Evolutionary conservation across 2,888 invertebrate genomes (phyloP).

Genomic region (Panopea generosa): DNA sequence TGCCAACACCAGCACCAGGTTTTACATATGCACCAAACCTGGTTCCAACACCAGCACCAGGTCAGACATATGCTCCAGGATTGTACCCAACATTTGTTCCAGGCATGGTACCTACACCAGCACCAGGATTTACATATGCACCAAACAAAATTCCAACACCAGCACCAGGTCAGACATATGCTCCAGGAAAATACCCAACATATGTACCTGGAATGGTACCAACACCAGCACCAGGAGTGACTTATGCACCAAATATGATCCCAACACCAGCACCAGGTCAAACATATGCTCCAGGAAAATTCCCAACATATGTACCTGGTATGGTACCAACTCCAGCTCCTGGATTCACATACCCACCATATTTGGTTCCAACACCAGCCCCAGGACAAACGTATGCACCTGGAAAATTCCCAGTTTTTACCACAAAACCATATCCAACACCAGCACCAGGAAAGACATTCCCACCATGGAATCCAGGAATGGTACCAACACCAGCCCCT

Average conservation of each 20-base stretch:
- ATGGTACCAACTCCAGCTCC: slow-evolving; percentile 51
- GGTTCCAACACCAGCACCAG: slow-evolving; percentile 62
- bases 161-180: slow-evolving; percentile 58
- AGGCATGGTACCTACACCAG: slow-evolving; percentile 53
- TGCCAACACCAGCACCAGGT: slow-evolving; percentile 64
- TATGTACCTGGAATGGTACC: slow-evolving; percentile 47
- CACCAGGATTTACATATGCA: slow-evolving; percentile 46
- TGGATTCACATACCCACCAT: slow-evolving; percentile 54
- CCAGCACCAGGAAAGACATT: slow-evolving; percentile 56
- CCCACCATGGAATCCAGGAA: slow-evolving; percentile 51
- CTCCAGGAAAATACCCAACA: slow-evolving; percentile 43
- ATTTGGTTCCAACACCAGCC: slow-evolving; percentile 49
- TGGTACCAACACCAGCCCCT: slow-evolving; percentile 60
- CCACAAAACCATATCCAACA: slow-evolving; percentile 49
- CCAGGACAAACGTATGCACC: slow-evolving; percentile 56
- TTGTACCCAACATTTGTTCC: slow-evolving; percentile 57
- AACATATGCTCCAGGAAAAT: slow-evolving; percentile 48
- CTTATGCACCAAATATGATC: slow-evolving; percentile 53
- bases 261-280: slow-evolving; percentile 56
- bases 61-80: slow-evolving; percentile 57
- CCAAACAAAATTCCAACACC: slow-evolving; percentile 46
- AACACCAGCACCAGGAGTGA: slow-evolving; percentile 53
- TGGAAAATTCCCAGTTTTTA: slow-evolving; percentile 45
- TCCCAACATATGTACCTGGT: slow-evolving; percentile 55
- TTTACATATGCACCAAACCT: slow-evolving; percentile 43